phyloP scores from a whole-genome alignment of 2,888 invertebrate genomes.

The Euspilapteryx auroguttella region DNA sequence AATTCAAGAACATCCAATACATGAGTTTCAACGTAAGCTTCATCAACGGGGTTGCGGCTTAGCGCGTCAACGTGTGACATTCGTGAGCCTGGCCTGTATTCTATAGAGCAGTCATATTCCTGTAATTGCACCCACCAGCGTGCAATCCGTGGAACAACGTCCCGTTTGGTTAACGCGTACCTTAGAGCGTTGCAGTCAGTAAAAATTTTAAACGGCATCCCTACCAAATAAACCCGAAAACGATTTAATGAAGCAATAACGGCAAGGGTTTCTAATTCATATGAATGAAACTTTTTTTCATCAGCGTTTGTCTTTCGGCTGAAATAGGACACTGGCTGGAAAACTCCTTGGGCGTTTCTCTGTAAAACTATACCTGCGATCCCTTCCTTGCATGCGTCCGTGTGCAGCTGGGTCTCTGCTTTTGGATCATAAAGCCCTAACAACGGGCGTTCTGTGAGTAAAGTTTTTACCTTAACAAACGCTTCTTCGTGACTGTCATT shows the following conservation, averaged over 20 bases:
- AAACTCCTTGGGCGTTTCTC: background rate
- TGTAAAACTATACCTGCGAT: constrained; percentile 1
- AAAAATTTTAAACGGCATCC: background rate
- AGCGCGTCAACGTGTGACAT: background rate
- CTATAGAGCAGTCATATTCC: background rate
- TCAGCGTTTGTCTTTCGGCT: background rate
- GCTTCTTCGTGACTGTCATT: background rate
- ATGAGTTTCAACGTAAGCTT: background rate
- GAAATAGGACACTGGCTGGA: constrained; percentile 1
- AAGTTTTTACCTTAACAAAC: background rate
- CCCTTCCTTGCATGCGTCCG: constrained; percentile 1
- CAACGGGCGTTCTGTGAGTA: constrained; percentile 1
- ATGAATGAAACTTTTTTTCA: background rate
- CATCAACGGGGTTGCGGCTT: background rate
- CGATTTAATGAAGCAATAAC: background rate
- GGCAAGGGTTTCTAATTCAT: background rate
- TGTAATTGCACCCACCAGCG: background rate
- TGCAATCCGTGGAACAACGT: background rate
- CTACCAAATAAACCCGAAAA: background rate
- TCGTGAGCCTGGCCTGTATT: background rate
- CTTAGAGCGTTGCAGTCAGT: constrained; percentile 1
- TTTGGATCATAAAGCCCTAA: background rate
- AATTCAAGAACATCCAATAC: background rate
- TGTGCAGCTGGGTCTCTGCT: background rate
- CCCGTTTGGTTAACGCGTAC: background rate